Evolutionary conservation across 2,888 invertebrate species (phyloP).

Genomic region (Pristionchus maxplancki): DNA sequence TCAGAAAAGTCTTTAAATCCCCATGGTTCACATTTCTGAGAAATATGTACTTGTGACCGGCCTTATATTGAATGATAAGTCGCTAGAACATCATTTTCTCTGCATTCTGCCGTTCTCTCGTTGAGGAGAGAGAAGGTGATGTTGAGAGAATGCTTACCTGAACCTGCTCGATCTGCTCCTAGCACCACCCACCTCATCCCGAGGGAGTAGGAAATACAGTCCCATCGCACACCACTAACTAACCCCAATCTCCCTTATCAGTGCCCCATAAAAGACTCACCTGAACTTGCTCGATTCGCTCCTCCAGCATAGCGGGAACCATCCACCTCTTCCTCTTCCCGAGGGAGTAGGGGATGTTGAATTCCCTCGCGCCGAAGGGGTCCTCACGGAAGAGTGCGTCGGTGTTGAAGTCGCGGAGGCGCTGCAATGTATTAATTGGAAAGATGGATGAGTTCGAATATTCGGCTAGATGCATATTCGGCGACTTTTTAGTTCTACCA

Average conservation of each 20-base stretch:
- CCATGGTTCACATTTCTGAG: no score
- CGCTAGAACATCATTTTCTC: no score
- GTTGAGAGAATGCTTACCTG: neutral
- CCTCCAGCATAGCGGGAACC: neutral
- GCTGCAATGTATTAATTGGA: neutral
- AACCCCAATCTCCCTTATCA: no score
- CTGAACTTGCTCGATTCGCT: neutral
- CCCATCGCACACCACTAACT: no score
- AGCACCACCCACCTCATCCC: no score
- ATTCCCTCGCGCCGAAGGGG: constrained; percentile 9
- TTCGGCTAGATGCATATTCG: neutral
- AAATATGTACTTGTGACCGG: no score
- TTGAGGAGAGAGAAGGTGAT: no score
- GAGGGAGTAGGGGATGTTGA: neutral
- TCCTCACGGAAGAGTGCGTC: constrained; percentile 12
- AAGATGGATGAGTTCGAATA: neutral
- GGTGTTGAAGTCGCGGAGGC: neutral
- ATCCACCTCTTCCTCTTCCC: neutral
- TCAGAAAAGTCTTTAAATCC: neutral
- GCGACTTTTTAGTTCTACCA: no score
- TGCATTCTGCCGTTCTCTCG: no score
- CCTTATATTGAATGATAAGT: no score
- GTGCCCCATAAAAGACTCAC: neutral
- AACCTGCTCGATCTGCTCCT: no score
- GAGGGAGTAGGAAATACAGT: no score